phyloP scores from a whole-genome alignment of 2,797 vertebrate species.

The Tarsius wallacei region DNA sequence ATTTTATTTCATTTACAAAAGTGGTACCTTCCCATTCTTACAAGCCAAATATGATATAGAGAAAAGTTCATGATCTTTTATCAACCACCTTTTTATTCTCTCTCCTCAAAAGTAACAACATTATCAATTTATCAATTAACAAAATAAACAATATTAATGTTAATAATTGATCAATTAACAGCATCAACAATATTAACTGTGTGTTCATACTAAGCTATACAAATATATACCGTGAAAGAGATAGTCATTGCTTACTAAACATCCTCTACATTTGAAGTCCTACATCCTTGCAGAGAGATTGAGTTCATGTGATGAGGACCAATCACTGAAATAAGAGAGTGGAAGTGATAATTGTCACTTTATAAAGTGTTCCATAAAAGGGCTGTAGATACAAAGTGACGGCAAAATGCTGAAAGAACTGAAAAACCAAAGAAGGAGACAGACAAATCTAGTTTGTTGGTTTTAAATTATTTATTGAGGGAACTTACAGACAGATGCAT shows the following conservation, averaged over 20 bases:
- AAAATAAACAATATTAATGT: too few relatives aligned
- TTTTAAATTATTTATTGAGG: too few relatives aligned
- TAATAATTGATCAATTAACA: too few relatives aligned
- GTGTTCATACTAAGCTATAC: background rate
- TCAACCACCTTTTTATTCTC: background rate
- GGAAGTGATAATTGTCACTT: background rate
- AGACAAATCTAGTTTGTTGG: too few relatives aligned
- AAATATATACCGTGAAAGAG: background rate
- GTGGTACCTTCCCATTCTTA: background rate
- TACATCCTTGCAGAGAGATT: background rate
- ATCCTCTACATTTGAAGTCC: background rate
- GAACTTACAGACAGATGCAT: too few relatives aligned
- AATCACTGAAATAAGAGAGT: background rate
- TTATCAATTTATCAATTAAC: background rate
- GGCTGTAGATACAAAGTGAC: too few relatives aligned
- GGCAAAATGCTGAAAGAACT: too few relatives aligned
- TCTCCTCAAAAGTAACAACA: background rate
- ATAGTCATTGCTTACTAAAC: background rate
- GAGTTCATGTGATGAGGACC: background rate
- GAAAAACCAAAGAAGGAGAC: too few relatives aligned
- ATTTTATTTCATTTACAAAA: background rate
- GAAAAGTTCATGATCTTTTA: background rate
- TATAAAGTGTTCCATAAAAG: too few relatives aligned
- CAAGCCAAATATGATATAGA: background rate
- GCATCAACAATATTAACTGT: too few relatives aligned